Base-by-base conservation (phyloP, 2,888 invertebrate species). In the Campoplex nolae region DNA sequence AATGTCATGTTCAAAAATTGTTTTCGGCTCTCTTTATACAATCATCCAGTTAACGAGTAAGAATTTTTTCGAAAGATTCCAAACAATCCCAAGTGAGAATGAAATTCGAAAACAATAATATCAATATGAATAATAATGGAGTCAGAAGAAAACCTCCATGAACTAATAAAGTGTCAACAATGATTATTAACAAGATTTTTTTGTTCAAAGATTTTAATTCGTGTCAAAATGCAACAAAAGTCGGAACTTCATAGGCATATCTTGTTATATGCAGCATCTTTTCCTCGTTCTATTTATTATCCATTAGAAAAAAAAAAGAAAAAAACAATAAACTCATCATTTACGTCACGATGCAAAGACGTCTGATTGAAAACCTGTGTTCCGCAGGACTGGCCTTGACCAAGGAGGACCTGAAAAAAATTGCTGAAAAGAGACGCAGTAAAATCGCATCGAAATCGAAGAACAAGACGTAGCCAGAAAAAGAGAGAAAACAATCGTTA, bases 351-450 rank as follows among this genome's bases (percentile, higher is more conserved):
- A 32, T 32, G 62, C 6, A 32, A 16, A 32, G 28, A 28, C 58
- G 32, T 32, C 62, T 62, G 32, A 38, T 13, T 23, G 4, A 38
- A 35, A 73, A 51, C 32, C 1, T 65, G 68, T 35, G 18, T 76
- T 76, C 18, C 9, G 9, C 73, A 92, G 92, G 90, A 42, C 23
- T 90, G 51, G 84, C 84, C 56, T 80, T 92, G 76, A 91, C 92
- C n/a, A n/a, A 73, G 11, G 79, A 86, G 38, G 91, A 91, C 32
- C 86, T 86, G 58, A 83, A 89, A 62, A 85, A 88, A 35, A 90
- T 91, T 11, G 75, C 87, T 35, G 83, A 90, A 9, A 88, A 45
- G 23, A 56, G 83, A 74, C 85, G 88, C 74, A 62, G 23, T 38
- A 73, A 73, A 71, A 42, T 70, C 28, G 54, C 18, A 16, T 11